phyloP scores from a whole-genome alignment of 2,888 invertebrate species.

The Drosophila austrosaltans region DNA sequence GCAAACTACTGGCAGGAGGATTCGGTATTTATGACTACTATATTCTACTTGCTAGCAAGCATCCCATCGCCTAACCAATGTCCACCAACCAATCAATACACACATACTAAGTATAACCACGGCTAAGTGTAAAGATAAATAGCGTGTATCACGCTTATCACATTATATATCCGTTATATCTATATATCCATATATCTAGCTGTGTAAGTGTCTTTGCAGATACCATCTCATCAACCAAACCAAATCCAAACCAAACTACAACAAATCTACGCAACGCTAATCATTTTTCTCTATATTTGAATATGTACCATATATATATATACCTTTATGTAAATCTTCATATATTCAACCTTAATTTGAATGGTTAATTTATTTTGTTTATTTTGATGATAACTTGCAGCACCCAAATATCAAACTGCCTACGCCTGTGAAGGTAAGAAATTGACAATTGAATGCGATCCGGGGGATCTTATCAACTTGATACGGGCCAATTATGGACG shows the following conservation, averaged over 20 bases:
- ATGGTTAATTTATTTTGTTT: slow-evolving; percentile 21
- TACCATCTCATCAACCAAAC: slow-evolving; percentile 55
- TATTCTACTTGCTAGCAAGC: slow-evolving; percentile 69
- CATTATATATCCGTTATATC: slow-evolving; percentile 35
- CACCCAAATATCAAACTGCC: slow-evolving; percentile 93
- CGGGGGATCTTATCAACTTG: slow-evolving; percentile 94
- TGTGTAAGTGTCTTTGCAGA: slow-evolving; percentile 76
- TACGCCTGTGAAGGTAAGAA: slow-evolving; percentile 97
- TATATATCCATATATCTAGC: slow-evolving; percentile 51
- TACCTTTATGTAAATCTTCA: not conserved
- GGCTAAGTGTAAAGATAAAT: slow-evolving; percentile 47
- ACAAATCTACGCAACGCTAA: slow-evolving; percentile 74
- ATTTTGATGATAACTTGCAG: slow-evolving; percentile 71
- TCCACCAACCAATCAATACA: slow-evolving; percentile 39
- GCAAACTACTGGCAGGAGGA: slow-evolving; percentile 60
- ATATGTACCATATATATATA: slow-evolving; percentile 30
- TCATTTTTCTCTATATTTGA: slow-evolving; percentile 39
- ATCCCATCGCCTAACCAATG: slow-evolving; percentile 56
- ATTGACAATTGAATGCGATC: slow-evolving; percentile 93
- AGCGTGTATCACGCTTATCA: slow-evolving; percentile 62
- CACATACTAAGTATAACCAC: slow-evolving; percentile 73
- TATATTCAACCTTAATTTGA: slow-evolving; percentile 7
- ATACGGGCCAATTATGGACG: slow-evolving; percentile 97
- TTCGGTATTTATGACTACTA: slow-evolving; percentile 80
- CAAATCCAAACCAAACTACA: slow-evolving; percentile 80